phyloP scores from a whole-genome alignment of 2,888 invertebrate species.

The Idaea biselata region DNA sequence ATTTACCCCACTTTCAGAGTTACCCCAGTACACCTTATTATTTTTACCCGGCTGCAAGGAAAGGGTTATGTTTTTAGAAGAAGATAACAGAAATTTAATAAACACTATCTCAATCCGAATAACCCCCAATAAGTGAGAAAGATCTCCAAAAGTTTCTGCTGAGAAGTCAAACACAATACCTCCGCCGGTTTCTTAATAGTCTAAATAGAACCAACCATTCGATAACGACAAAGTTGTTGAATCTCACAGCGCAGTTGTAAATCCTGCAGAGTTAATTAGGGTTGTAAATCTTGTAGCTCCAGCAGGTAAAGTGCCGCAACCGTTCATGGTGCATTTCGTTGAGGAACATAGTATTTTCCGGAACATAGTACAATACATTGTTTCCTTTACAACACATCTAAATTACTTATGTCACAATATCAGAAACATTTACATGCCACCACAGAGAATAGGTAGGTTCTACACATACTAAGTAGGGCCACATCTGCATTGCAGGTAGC shows the following conservation, averaged over 20 bases:
- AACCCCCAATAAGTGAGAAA: no score
- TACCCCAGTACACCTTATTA: no score
- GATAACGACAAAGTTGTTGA: conserved; percentile 41
- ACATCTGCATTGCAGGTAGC: conserved; percentile 31
- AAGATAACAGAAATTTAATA: no score
- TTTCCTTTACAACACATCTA: conserved; percentile 24
- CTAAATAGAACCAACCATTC: conserved; percentile 22
- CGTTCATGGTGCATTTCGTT: conserved; percentile 24
- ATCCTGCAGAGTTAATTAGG: conserved; percentile 47
- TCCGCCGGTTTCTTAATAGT: no score
- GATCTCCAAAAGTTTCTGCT: no score
- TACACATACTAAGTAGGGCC: conserved; percentile 16
- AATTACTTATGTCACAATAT: conserved; percentile 12
- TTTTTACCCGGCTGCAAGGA: no score
- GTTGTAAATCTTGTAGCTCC: conserved; percentile 41
- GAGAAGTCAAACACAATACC: no score
- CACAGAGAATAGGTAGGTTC: not conserved
- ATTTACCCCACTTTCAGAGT: no score
- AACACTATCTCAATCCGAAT: no score
- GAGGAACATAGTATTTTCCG: not conserved
- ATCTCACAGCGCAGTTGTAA: conserved; percentile 34
- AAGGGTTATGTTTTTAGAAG: no score
- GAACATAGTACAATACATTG: conserved; percentile 12
- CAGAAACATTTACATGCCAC: not conserved
- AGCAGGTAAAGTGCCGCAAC: conserved; percentile 42